Evolutionary conservation across 2,113 vertebrate genomes (phyloP), one percentile per base, ranked within the genome.

Genomic region (Bambusicola thoracicus): DNA sequence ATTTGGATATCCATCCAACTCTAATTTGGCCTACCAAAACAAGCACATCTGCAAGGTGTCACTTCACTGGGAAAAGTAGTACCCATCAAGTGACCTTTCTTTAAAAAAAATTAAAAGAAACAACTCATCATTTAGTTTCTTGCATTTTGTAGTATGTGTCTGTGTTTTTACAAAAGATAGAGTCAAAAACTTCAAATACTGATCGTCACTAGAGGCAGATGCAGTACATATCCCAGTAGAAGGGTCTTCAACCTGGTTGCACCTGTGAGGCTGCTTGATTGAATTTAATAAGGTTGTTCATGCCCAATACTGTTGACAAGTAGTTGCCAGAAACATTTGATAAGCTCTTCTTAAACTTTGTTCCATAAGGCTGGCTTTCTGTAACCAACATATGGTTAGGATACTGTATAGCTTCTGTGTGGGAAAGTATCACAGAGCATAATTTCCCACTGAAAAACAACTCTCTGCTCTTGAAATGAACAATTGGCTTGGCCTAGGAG

Each of bases 371-470:
- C 27, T 78, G 43, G 14, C 20, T 84, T 74, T 70, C 65, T 84
- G 13, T 59, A 68, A 18, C 22, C n/a, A 58, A 16, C 58, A 27
- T 8, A 21, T 18, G 34, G 14, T 87, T 49, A 84, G 17, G 40
- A 34, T 79, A 2, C 11, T 2, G 0, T 49, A 18, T 2, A 69
- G 8, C n/a, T 40, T 61, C 70, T 76, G 4, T 4, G 7, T 67
- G 61, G 78, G n/a, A 72, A 12, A 29, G 5, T 83, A 48, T 55
- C 36, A 2, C 48, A 81, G 67, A 86, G 24, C 11, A 6, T 40
- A 14, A 30, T 56, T 75, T 90, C 34, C 38, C 69, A 36, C 30
- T 51, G 66, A 18, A 72, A 74, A 70, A 78, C 3, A 34, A 7
- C 11, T 24, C 30, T 49, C n/a, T 55, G 32, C 55, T 77, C 29